These are phyloP conservation scores for Oreochromis aureus DNA, from an alignment of 2,113 vertebrate species.

Conservation along the genomic window DNA sequence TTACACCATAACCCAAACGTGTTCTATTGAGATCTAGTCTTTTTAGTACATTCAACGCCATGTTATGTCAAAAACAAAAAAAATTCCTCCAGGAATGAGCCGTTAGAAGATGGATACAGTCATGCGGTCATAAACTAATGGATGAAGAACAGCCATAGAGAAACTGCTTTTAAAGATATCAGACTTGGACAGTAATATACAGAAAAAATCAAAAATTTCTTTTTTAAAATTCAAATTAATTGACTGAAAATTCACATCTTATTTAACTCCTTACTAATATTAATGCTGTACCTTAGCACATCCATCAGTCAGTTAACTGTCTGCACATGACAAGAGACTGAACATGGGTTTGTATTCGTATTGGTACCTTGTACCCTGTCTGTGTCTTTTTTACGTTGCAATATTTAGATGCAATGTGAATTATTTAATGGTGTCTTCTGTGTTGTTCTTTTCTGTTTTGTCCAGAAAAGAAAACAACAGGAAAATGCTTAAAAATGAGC, in stretches of 20 bases:
- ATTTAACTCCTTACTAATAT: neutral
- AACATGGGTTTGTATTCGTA: rapidly evolving
- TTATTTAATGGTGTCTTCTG: neutral
- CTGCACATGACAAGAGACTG: neutral
- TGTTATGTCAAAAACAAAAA: neutral
- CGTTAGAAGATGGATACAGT: neutral
- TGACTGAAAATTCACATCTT: neutral
- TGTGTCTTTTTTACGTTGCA: neutral
- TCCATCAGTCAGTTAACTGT: neutral
- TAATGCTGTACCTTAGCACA: neutral
- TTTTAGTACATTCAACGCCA: neutral
- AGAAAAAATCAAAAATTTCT: neutral
- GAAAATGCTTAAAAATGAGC: neutral
- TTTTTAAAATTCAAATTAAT: neutral
- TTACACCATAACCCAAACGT: neutral
- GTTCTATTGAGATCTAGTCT: neutral
- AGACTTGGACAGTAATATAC: neutral
- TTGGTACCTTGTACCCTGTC: neutral
- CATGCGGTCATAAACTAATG: neutral
- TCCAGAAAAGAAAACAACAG: neutral
- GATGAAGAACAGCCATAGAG: neutral
- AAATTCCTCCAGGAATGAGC: neutral
- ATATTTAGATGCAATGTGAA: neutral
- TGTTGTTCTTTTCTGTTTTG: neutral
- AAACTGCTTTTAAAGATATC: neutral